Conservation (phyloP, 2,797 vertebrate genomes). For the Cryptoprocta ferox region DNA sequence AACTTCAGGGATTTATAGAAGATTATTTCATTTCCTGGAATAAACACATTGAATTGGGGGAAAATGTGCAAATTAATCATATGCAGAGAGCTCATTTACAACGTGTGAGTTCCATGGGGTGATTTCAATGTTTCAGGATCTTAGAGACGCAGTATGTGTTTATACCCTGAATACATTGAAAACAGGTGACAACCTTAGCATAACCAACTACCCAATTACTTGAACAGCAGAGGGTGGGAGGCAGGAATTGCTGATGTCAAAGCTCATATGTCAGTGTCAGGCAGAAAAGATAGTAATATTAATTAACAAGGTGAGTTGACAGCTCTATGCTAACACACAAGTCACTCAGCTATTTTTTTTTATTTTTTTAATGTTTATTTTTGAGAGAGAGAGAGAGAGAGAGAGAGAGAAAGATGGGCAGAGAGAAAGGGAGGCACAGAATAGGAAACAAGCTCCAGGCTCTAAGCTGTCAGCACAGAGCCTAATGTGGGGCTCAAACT, state of each 20-base stretch:
- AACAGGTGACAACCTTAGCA: slow-evolving; percentile 66
- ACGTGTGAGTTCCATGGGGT: neutral
- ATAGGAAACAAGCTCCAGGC: too few relatives aligned
- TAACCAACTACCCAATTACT: slow-evolving; percentile 59
- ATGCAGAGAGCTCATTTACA: slow-evolving; percentile 56
- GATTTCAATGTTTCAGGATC: slow-evolving; percentile 57
- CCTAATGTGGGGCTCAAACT: too few relatives aligned
- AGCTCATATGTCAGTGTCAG: neutral
- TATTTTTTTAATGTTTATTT: too few relatives aligned
- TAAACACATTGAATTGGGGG: slow-evolving; percentile 38
- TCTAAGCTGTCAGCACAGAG: too few relatives aligned
- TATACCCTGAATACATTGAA: neutral
- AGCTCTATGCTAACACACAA: neutral
- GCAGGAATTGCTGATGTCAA: slow-evolving; percentile 22
- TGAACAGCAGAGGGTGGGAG: neutral
- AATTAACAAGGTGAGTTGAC: slow-evolving; percentile 57
- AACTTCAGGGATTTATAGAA: slow-evolving; percentile 31
- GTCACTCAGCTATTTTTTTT: neutral
- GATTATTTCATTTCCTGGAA: slow-evolving; percentile 18
- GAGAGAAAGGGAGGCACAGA: too few relatives aligned
- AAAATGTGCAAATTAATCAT: slow-evolving; percentile 42
- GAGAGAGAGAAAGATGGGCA: too few relatives aligned
- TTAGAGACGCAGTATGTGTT: slow-evolving; percentile 45
- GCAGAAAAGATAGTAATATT: slow-evolving; percentile 8
- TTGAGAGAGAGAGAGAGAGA: too few relatives aligned